phyloP scores from a whole-genome alignment of 2,113 vertebrate genomes.

The Synodontis membranacea region DNA sequence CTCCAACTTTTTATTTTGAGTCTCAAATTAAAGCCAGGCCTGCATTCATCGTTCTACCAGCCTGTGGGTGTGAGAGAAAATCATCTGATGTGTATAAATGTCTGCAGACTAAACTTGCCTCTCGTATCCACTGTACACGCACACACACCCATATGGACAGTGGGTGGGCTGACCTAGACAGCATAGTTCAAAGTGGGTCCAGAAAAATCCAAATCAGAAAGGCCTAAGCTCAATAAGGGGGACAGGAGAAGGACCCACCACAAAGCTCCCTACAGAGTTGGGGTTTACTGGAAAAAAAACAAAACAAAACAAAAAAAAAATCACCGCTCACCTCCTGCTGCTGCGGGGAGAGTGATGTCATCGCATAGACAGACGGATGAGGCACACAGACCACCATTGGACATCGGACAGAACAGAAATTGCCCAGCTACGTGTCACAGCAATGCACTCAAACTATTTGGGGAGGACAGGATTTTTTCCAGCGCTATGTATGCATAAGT shows the following conservation, averaged over 20 bases:
- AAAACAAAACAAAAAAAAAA: not conserved
- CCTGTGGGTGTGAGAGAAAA: constrained; percentile 39
- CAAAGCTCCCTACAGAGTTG: constrained; percentile 57
- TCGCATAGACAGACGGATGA: constrained; percentile 40
- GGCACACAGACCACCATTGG: constrained; percentile 14
- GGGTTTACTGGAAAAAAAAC: constrained; percentile 45
- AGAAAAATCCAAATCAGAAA: constrained; percentile 64
- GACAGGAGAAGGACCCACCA: constrained; percentile 55
- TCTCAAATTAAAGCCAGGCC: constrained; percentile 65
- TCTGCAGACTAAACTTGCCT: constrained; percentile 48
- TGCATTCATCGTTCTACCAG: constrained; percentile 50
- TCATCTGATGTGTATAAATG: constrained; percentile 52
- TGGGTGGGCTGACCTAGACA: constrained; percentile 73
- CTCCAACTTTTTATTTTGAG: constrained; percentile 45
- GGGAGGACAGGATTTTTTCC: constrained; percentile 9
- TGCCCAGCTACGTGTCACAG: constrained; percentile 29
- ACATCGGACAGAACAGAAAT: not conserved
- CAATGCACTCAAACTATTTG: constrained; percentile 6
- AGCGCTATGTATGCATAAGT: no score
- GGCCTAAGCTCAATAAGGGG: constrained; percentile 53
- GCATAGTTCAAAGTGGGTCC: constrained; percentile 63
- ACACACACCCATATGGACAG: constrained; percentile 55
- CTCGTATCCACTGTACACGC: constrained; percentile 42
- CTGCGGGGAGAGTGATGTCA: constrained; percentile 45
- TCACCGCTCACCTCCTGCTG: constrained; percentile 30